Base-by-base conservation (phyloP, 2,888 invertebrate species). In the Griposia aprilina region DNA sequence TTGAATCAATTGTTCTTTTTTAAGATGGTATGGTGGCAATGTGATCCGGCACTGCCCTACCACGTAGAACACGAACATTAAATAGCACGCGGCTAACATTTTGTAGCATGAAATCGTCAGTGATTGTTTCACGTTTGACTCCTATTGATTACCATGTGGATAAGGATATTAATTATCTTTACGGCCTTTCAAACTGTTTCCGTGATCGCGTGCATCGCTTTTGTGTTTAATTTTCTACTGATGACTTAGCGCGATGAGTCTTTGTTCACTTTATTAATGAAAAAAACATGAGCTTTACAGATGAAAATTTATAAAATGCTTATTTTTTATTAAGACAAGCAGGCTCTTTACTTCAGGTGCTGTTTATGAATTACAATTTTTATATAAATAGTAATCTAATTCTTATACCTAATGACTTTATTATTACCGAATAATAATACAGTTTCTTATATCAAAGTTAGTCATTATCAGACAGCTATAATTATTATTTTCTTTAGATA, bases 11-110 rank as follows among this genome's bases (percentile, higher is more conserved):
- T 63, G 3, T 20, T 74, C 52, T 2, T 85, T 59, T 50, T 77
- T 45, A 20, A 41, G 20, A 26, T 59, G 11, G n/a, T 50, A 2
- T 62, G 52, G 15, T 36, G 59, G 50, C 36, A 78, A 55, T 67
- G 65, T 20, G 41, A 63, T 63, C 57, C 81, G 60, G 45, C 87
- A 72, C 36, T 80, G 76, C 13, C 67, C 86, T 23, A 55, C 10
- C 15, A 65, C 11, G 52, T 75, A 76, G 23, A 85, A 74, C n/a
- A 80, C 1, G 10, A 62, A 76, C 15, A 74, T 45, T 7, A 83
- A 26, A 70, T 79, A 74, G n/a, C 57, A 86, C 11, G 67, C 63
- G 69, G 77, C 52, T 71, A 82, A 30, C 90, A 88, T 89, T 71
- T 63, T 82, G 65, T 30, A 48, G 30, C 59, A 41, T 67, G 23